Conservation (phyloP, 2,113 vertebrate species). For the human (Homo sapiens) region GRCh38 chr6:16424501-16425000, state of each 20-base stretch:
- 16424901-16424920: not conserved
- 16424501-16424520: not conserved
- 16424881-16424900: fast-evolving
- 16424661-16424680: not conserved
- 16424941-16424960: not conserved
- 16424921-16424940: not conserved
- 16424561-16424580: not conserved
- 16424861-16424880: not conserved
- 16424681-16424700: not conserved
- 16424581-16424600: not conserved
- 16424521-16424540: not conserved
- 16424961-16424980: not conserved
- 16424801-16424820: too few relatives aligned
- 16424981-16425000: not conserved
- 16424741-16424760: not conserved
- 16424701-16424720: not conserved
- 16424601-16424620: not conserved
- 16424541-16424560: not conserved
- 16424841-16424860: not conserved
- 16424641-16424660: not conserved
- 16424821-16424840: not conserved
- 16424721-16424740: not conserved
- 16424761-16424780: not conserved
- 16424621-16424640: not conserved
- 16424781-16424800: not conserved